Conservation (phyloP, 2,797 vertebrate species). For the Coracias cyanogaster region DNA sequence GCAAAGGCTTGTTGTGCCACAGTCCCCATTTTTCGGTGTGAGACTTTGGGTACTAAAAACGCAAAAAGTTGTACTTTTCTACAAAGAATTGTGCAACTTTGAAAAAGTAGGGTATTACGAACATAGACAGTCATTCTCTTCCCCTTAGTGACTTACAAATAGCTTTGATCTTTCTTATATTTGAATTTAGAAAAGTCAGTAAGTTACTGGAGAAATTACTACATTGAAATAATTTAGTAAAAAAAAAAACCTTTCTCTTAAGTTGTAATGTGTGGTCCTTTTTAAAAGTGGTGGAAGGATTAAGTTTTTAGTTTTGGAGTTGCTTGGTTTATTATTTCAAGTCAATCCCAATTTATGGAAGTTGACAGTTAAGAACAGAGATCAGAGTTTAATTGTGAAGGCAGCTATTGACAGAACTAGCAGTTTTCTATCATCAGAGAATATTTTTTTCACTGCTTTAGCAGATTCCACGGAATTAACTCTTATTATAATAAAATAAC, state of each 20-base stretch:
- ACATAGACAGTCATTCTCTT: no score
- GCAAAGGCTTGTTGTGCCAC: no score
- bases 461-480: background rate
- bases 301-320: background rate
- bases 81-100: no score
- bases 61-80: no score
- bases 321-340: background rate
- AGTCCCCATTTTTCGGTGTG: no score
- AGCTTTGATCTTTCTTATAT: no score
- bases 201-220: background rate
- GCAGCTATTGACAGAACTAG: background rate
- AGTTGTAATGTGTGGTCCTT: background rate
- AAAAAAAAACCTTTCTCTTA: background rate
- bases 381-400: background rate
- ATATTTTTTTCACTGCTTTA: background rate
- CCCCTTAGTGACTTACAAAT: no score
- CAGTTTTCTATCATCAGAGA: background rate
- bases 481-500: background rate
- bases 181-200: background rate
- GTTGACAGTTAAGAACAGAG: background rate
- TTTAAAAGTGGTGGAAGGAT: background rate
- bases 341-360: background rate
- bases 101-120: no score
- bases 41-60: no score
- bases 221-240: background rate